phyloP scores from a whole-genome alignment of 2,797 vertebrate genomes.

The Prionace glauca region DNA sequence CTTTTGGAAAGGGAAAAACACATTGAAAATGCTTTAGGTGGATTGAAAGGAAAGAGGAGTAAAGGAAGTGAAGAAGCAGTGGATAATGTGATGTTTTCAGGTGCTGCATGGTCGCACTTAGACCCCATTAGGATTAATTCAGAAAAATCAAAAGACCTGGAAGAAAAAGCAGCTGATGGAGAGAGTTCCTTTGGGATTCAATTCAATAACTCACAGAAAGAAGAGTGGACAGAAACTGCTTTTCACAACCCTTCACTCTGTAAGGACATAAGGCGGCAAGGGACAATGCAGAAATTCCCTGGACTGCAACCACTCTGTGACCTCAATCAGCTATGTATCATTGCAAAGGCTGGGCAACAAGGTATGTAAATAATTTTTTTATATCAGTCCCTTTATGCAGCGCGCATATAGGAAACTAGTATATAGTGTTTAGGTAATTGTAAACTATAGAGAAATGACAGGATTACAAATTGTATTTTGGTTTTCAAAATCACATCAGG shows the following conservation, averaged over 20 bases:
- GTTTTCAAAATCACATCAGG: background rate
- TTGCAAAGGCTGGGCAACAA: constrained; percentile 58
- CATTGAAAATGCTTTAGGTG: constrained; percentile 49
- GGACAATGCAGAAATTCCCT: background rate
- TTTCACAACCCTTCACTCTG: background rate
- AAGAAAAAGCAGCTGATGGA: background rate
- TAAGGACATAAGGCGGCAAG: background rate
- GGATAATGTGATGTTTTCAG: background rate
- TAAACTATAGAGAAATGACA: background rate
- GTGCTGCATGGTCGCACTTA: background rate
- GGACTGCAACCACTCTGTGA: constrained; percentile 53
- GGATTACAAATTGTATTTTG: background rate
- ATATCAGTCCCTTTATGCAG: background rate
- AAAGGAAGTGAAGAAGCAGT: background rate
- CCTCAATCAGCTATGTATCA: constrained; percentile 58
- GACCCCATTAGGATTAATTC: background rate
- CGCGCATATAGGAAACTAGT: background rate
- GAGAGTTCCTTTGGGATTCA: background rate
- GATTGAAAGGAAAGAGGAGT: background rate
- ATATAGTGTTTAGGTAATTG: background rate
- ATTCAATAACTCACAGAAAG: background rate
- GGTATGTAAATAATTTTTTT: constrained; percentile 50
- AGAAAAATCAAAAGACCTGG: background rate
- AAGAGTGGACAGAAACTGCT: background rate
- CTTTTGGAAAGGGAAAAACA: constrained; percentile 66